A percentile compares a stretch with the other conserved stretches of the same genome.
These are phyloP conservation scores for Saccostrea echinata DNA, from an alignment of 1,140 invertebrate genomes.

Conservation along the genomic window DNA sequence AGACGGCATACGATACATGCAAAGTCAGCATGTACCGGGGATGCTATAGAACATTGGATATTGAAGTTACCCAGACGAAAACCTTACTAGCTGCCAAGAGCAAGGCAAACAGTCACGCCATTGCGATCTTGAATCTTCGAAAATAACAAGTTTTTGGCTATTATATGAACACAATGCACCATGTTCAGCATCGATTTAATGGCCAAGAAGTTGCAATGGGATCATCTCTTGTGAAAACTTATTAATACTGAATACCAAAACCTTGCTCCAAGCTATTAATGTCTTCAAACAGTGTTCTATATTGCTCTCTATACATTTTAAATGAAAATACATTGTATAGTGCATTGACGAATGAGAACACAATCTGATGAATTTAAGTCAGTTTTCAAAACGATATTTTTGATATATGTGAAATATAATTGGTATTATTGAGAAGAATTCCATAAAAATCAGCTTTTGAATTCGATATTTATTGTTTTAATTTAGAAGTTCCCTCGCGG, in stretches of 20 bases:
- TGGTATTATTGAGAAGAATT: neutral
- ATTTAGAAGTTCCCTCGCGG: neutral
- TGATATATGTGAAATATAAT: neutral
- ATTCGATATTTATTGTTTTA: conserved; percentile 2
- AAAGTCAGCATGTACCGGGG: neutral
- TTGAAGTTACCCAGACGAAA: conserved; percentile 6
- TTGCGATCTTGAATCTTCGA: neutral
- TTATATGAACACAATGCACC: neutral
- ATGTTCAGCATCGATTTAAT: neutral
- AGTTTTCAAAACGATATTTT: neutral
- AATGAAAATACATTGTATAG: too few relatives aligned
- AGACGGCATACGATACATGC: neutral
- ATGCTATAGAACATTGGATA: neutral
- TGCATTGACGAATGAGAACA: neutral
- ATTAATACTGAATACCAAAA: conserved; percentile 30
- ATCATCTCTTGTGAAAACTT: conserved; percentile 28
- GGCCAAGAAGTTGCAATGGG: conserved; percentile 17
- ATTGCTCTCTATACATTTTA: neutral
- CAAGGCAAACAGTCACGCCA: conserved; percentile 2
- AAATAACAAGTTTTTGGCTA: conserved; percentile 6
- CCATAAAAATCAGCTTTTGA: neutral
- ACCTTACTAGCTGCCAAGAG: neutral
- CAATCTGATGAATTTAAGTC: neutral
- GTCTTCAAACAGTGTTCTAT: neutral
- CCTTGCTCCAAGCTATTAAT: conserved; percentile 12